Evolutionary conservation across 2,888 invertebrate species (phyloP).

Genomic region (Xanthostigma xanthostigma): DNA sequence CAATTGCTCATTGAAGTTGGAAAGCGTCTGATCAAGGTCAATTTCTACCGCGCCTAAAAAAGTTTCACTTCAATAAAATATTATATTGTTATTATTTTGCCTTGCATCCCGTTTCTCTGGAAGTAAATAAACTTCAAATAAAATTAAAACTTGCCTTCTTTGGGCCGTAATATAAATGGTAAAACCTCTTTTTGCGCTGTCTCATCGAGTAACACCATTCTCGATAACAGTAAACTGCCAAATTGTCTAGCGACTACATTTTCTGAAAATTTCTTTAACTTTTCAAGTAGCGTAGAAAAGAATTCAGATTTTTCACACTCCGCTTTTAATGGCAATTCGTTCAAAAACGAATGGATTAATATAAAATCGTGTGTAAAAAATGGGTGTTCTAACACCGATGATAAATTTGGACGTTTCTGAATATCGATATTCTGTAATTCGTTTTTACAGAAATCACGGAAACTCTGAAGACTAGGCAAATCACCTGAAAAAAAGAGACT

Average conservation of each 20-base stretch:
- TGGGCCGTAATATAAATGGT: slow-evolving; percentile 55
- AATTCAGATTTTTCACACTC: slow-evolving; percentile 63
- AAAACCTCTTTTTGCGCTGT: slow-evolving; percentile 60
- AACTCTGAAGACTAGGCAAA: slow-evolving; percentile 50
- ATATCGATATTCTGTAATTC: slow-evolving; percentile 51
- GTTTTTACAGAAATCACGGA: slow-evolving; percentile 52
- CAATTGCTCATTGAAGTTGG: too few species aligned
- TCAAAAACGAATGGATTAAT: slow-evolving; percentile 65
- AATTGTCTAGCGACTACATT: slow-evolving; percentile 69
- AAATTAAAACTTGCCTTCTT: slow-evolving; percentile 36
- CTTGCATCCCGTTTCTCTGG: neutral
- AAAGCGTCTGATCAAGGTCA: too few species aligned
- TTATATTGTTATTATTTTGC: too few species aligned
- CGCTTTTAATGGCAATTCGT: slow-evolving; percentile 64
- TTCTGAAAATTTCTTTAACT: slow-evolving; percentile 59
- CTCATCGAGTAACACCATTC: slow-evolving; percentile 71
- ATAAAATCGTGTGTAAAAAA: slow-evolving; percentile 81
- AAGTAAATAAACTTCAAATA: slow-evolving; percentile 2
- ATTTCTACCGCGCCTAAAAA: too few species aligned
- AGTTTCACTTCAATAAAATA: too few species aligned
- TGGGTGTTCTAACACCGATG: slow-evolving; percentile 49
- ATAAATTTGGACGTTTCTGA: slow-evolving; percentile 48
- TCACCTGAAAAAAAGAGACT: slow-evolving; percentile 35
- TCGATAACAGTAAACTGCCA: slow-evolving; percentile 59
- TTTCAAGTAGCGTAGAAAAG: slow-evolving; percentile 54